Conservation (phyloP, 2,113 vertebrate species). For the Pseudorasbora parva region DNA sequence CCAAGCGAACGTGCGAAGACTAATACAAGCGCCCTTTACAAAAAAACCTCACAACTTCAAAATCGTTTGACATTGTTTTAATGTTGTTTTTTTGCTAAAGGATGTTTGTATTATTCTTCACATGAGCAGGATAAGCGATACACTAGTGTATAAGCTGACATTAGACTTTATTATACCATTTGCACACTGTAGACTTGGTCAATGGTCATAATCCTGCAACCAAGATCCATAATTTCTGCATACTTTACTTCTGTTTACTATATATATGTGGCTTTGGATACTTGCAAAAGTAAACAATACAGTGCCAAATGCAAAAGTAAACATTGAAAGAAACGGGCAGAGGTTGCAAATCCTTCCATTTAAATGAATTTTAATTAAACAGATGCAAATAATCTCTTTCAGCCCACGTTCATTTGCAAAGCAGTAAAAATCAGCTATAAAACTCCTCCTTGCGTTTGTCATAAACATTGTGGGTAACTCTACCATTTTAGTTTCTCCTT, state of each 20-base stretch:
- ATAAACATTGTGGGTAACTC: constrained; percentile 67
- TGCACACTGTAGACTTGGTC: background rate
- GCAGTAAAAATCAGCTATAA: constrained; percentile 74
- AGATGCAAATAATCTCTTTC: constrained; percentile 78
- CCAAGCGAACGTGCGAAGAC: too few relatives aligned
- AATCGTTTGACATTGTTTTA: too few relatives aligned
- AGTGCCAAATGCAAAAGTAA: constrained; percentile 5
- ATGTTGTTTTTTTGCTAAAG: too few relatives aligned
- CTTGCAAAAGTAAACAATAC: constrained; percentile 57
- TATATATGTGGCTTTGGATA: background rate
- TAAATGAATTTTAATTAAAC: constrained; percentile 76
- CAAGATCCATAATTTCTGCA: background rate
- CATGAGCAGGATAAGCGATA: too few relatives aligned
- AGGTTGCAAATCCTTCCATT: constrained; percentile 67
- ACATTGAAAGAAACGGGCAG: constrained; percentile 63
- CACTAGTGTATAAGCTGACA: background rate
- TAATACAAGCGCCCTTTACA: too few relatives aligned
- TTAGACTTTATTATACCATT: background rate
- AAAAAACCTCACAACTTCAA: too few relatives aligned
- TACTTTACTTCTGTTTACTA: background rate
- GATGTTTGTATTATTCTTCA: too few relatives aligned
- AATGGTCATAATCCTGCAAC: background rate
- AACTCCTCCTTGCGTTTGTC: constrained; percentile 68
- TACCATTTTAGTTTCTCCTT: constrained; percentile 45
- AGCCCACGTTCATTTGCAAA: constrained; percentile 74